A percentile compares a stretch with the other conserved stretches of the same genome.
phyloP scores from a whole-genome alignment of 2,888 invertebrate species.

The Lacanobia wlatinum region DNA sequence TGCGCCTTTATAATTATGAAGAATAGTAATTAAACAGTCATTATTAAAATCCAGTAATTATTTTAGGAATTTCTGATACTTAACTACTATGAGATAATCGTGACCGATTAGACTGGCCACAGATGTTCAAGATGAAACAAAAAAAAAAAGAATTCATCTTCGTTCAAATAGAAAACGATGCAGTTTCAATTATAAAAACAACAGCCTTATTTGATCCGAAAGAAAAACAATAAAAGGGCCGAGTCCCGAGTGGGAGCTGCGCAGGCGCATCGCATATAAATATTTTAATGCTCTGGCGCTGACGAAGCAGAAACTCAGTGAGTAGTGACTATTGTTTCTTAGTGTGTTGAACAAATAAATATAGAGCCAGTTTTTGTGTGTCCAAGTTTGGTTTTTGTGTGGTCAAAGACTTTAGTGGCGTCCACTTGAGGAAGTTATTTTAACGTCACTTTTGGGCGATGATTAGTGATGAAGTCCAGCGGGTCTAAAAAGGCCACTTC shows the following conservation, averaged over 20 bases:
- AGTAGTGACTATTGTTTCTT: slow-evolving; percentile 61
- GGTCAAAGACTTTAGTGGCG: slow-evolving; percentile 23
- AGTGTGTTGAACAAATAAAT: slow-evolving; percentile 63
- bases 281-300: slow-evolving; percentile 80
- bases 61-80: background rate
- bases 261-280: slow-evolving; percentile 70
- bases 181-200: slow-evolving; percentile 59
- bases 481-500: no score
- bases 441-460: background rate
- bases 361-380: slow-evolving; percentile 35
- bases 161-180: slow-evolving; percentile 52
- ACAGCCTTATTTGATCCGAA: slow-evolving; percentile 50
- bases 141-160: slow-evolving; percentile 1
- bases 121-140: slow-evolving; percentile 30
- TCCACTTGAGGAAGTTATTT: slow-evolving; percentile 26
- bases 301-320: slow-evolving; percentile 73
- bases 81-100: slow-evolving; percentile 8
- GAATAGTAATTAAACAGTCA: slow-evolving; percentile 20
- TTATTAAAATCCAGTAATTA: background rate
- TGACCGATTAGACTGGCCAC: slow-evolving; percentile 11
- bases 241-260: slow-evolving; percentile 53
- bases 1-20: slow-evolving; percentile 12
- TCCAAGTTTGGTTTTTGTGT: slow-evolving; percentile 32
- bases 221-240: slow-evolving; percentile 60
- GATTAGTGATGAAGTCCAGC: background rate